phyloP scores from a whole-genome alignment of 2,888 invertebrate species.

The Andrena bucephala region DNA sequence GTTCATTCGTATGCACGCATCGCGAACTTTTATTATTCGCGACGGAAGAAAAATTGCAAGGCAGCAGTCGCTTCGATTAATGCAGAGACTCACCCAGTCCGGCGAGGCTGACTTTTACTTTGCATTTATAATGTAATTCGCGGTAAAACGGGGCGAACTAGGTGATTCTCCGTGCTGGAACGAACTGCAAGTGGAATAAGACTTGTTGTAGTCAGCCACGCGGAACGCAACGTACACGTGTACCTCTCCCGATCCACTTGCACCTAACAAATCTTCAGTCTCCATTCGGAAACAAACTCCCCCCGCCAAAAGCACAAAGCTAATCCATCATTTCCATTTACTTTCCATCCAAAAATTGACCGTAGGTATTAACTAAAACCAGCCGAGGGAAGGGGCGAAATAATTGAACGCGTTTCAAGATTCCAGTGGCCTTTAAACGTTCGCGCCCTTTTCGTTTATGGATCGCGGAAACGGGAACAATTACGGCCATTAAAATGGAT shows the following conservation, averaged over 20 bases:
- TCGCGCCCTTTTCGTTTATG: not conserved
- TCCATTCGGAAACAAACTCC: not conserved
- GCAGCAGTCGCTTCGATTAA: not conserved
- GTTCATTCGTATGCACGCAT: not conserved
- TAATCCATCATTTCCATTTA: not conserved
- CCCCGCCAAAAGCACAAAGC: not conserved
- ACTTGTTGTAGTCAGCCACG: conserved; percentile 4
- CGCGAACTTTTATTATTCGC: conserved; percentile 1
- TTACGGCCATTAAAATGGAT: not conserved
- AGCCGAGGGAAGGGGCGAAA: not conserved
- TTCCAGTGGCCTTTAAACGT: not conserved
- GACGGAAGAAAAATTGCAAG: not conserved
- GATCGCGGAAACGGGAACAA: not conserved
- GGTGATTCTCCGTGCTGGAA: not conserved
- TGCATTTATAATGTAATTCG: conserved; percentile 3
- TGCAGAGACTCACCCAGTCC: not conserved
- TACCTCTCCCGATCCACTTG: not conserved
- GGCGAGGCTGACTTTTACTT: not conserved
- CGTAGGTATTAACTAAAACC: not conserved
- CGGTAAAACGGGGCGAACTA: not conserved
- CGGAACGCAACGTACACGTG: not conserved
- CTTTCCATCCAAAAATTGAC: not conserved
- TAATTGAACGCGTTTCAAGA: not conserved
- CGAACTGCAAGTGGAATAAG: not conserved
- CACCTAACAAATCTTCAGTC: no score